Conservation (phyloP, 2,888 invertebrate genomes). For the Plebejus melissa region DNA sequence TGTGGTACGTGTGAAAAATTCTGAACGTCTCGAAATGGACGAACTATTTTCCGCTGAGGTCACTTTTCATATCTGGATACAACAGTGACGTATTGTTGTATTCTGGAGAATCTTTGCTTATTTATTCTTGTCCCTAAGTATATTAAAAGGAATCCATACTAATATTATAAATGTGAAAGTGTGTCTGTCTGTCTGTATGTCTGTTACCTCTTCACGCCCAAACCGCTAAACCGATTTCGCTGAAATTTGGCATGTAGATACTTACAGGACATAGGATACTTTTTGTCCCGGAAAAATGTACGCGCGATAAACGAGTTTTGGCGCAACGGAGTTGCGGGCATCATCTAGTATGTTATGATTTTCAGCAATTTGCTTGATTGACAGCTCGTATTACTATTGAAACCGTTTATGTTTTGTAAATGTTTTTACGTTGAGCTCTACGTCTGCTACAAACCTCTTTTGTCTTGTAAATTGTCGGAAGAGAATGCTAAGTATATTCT, state of each 20-base stretch:
- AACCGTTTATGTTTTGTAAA: neutral
- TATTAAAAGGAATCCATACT: neutral
- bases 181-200: too few relatives aligned
- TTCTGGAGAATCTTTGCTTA: constrained; percentile 20
- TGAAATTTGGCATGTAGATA: too few relatives aligned
- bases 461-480: neutral
- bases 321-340: too few relatives aligned
- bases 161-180: too few relatives aligned
- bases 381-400: neutral
- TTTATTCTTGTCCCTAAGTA: neutral
- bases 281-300: too few relatives aligned
- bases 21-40: constrained; percentile 35
- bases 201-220: too few relatives aligned
- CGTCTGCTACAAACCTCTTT: neutral
- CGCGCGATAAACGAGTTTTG: too few relatives aligned
- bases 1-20: constrained; percentile 44
- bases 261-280: too few relatives aligned
- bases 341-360: too few relatives aligned
- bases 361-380: neutral
- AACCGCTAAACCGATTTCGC: too few relatives aligned
- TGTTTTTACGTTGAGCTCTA: neutral
- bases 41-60: constrained; percentile 25
- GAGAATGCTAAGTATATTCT: neutral
- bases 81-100: constrained; percentile 40
- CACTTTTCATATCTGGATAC: constrained; percentile 21